Evolutionary conservation across 2,797 vertebrate genomes (phyloP).

Genomic region (Tolypeutes matacus): DNA sequence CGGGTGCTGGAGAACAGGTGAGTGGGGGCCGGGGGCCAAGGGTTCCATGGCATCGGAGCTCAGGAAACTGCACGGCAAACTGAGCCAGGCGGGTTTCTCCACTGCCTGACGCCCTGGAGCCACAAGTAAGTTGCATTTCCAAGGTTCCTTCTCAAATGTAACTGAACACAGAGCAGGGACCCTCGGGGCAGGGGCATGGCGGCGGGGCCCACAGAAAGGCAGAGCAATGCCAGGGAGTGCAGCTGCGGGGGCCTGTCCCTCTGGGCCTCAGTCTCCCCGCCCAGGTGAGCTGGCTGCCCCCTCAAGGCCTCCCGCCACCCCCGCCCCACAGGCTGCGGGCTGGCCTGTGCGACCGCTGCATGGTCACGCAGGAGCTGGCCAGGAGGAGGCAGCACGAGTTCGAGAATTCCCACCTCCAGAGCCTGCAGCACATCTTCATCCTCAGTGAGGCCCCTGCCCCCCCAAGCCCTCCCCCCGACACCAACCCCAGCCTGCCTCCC

Average conservation of each 20-base stretch:
- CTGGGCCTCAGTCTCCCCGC: no score
- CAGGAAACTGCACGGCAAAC: fast-evolving
- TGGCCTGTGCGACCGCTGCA: constrained; percentile 97
- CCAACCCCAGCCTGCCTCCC: neutral
- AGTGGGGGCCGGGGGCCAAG: neutral
- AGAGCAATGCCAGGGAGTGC: no score
- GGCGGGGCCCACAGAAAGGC: no score
- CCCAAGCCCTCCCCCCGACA: neutral
- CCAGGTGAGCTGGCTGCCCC: no score
- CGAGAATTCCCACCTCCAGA: constrained; percentile 93
- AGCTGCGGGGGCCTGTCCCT: no score
- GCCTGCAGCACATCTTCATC: constrained; percentile 93
- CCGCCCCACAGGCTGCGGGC: constrained; percentile 91
- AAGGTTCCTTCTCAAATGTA: neutral
- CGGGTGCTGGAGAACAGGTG: constrained; percentile 97
- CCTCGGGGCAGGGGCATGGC: no score
- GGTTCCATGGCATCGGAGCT: no score
- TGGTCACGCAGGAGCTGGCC: constrained; percentile 96
- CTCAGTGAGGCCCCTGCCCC: constrained; percentile 89
- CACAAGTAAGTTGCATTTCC: neutral
- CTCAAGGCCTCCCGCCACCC: neutral
- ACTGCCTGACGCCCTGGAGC: neutral
- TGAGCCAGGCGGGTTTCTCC: neutral
- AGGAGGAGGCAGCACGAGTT: constrained; percentile 95
- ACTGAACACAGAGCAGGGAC: fast-evolving